Percentiles rank a stretch among this genome's conserved stretches.
These are phyloP conservation scores for Neolamprologus fasciatus DNA, from an alignment of 2,113 vertebrate genomes.

Conservation along the genomic window DNA sequence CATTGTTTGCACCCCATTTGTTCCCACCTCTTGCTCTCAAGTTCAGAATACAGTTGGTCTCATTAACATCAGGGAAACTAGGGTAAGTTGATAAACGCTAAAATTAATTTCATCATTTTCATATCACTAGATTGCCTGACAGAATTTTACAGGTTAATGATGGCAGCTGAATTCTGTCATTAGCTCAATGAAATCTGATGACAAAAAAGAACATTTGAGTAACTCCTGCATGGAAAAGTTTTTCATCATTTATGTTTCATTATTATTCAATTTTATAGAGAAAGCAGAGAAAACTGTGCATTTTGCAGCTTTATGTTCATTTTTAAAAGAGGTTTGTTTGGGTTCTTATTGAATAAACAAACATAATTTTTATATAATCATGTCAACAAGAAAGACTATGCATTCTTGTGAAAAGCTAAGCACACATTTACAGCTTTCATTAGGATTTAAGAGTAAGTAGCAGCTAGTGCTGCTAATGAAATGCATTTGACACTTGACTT, in stretches of 20 bases:
- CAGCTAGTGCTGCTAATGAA: not conserved
- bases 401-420: not conserved
- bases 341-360: not conserved
- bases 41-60: not conserved
- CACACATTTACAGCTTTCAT: not conserved
- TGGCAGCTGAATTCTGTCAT: not conserved
- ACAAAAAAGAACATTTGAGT: not conserved
- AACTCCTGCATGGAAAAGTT: not conserved
- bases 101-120: not conserved
- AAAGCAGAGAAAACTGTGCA: not conserved
- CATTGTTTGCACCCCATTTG: not conserved
- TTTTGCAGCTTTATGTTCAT: not conserved
- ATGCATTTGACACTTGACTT: not conserved
- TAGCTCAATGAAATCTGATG: not conserved
- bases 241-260: not conserved
- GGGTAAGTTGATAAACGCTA: not conserved
- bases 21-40: not conserved
- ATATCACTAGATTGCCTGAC: not conserved
- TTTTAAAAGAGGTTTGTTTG: not conserved
- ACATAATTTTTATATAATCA: not conserved
- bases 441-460: not conserved
- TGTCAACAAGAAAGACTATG: not conserved
- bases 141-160: not conserved
- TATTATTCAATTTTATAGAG: not conserved
- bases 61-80: not conserved